These are phyloP conservation scores for Auanema freiburgensis DNA, from an alignment of 2,888 invertebrate species.

Conservation along the genomic window DNA sequence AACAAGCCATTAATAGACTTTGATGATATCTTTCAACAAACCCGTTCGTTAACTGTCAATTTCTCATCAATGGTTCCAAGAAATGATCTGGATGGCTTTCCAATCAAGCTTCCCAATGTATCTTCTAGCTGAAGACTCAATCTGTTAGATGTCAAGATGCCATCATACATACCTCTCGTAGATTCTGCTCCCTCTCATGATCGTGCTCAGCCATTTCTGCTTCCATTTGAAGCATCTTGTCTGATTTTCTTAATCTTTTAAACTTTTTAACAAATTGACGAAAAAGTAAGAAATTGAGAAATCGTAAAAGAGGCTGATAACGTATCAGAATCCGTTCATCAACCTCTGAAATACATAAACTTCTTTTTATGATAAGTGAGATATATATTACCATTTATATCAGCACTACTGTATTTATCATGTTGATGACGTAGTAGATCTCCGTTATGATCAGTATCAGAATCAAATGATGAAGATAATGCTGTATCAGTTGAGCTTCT, in stretches of 20 bases:
- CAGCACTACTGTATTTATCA: not conserved
- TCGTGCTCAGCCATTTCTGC: conserved; percentile 52
- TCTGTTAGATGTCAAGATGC: not conserved
- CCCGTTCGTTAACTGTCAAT: too few relatives aligned
- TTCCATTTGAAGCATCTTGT: conserved; percentile 50
- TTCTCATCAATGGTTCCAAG: too few relatives aligned
- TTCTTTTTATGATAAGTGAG: conserved; percentile 26
- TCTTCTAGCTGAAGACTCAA: conserved; percentile 23
- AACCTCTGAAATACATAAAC: conserved; percentile 26
- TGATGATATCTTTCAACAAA: too few relatives aligned
- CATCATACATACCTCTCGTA: conserved; percentile 34
- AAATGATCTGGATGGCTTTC: too few relatives aligned
- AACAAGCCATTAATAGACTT: too few relatives aligned
- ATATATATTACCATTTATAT: conserved; percentile 13
- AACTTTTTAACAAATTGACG: conserved; percentile 39
- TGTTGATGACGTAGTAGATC: too few relatives aligned
- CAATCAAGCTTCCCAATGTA: conserved; percentile 9
- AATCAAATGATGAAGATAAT: too few relatives aligned
- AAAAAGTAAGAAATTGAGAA: conserved; percentile 53
- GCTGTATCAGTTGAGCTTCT: too few relatives aligned
- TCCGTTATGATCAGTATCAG: too few relatives aligned
- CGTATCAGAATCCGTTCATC: conserved; percentile 37
- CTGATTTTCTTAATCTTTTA: conserved; percentile 46
- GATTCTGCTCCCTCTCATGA: conserved; percentile 42
- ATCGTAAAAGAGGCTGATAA: conserved; percentile 50